phyloP scores from a whole-genome alignment of 35 echinoderm and acorn worm genomes.

The Apostichopus parvimensis region DNA sequence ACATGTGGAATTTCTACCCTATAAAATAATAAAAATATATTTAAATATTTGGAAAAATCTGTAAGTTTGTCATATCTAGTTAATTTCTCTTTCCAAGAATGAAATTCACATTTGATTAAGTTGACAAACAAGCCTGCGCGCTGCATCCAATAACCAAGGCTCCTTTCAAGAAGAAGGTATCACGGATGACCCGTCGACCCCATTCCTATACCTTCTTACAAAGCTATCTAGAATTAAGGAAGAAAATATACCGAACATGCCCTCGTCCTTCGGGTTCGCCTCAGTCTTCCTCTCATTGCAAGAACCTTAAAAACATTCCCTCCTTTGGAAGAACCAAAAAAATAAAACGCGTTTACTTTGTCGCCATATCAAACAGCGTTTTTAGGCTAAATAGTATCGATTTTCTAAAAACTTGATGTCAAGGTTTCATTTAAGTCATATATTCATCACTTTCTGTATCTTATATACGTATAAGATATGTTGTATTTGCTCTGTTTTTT shows the following conservation, averaged over 20 bases:
- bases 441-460: background rate
- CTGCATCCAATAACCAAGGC: too few relatives aligned
- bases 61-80: too few relatives aligned
- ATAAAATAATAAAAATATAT: too few relatives aligned
- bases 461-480: background rate
- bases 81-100: too few relatives aligned
- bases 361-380: conserved; percentile 16
- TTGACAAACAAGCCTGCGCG: too few relatives aligned
- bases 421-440: conserved; percentile 7
- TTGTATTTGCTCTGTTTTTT: background rate
- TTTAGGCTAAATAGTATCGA: conserved; percentile 18
- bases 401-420: background rate
- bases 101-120: too few relatives aligned
- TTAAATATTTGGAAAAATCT: too few relatives aligned
- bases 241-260: background rate
- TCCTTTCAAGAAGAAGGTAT: too few relatives aligned
- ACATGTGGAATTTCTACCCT: too few relatives aligned
- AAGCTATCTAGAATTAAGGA: too few relatives aligned
- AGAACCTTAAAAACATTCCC: background rate
- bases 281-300: background rate
- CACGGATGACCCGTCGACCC: too few relatives aligned
- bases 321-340: background rate
- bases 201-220: too few relatives aligned
- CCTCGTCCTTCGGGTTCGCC: background rate
- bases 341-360: background rate